Base-by-base conservation (phyloP, 2,113 vertebrate genomes). In the Paralichthys olivaceus region DNA sequence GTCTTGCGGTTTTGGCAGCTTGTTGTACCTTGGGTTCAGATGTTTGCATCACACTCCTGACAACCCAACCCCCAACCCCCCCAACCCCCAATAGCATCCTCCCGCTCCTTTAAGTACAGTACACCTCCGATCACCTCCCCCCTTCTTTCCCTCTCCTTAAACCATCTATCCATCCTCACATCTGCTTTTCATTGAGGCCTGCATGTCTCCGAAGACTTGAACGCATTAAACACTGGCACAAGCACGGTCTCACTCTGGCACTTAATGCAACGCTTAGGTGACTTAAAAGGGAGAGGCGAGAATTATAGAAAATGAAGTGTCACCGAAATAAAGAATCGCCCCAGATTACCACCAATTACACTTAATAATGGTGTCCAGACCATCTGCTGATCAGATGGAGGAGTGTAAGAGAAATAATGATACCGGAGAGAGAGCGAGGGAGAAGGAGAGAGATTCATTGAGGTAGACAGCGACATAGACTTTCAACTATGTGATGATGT, bases 251-350 rank as follows among this genome's bases (percentile, higher is more conserved):
- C 88, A 15, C 91, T 87, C 89, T 94, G 93, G 94, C 93, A 95
- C 92, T 91, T 93, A 96, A 95, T 90, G 86, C 93, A 85, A 61
- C 80, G 79, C 92, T 96, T 95, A 95, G 95, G 96, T 95, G 95
- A 95, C 95, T 95, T 95, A 92, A 96, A 92, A 95, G 94, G 93
- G 90, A 92, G 91, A 93, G 88, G 91, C 89, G 93, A 94, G 96
- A 97, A 96, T 96, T 96, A 93, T 92, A 95, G 94, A 96, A 95
- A 96, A 96, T 93, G 90, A 96, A 95, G 95, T 96, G 96, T 97
- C 94, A 92, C 94, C 90, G 90, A 94, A 94, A 95, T 92, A 94
- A 94, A 95, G 92, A 94, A 94, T 92, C 87, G 85, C 92, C 87
- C 79, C 72, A 92, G 89, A 95, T 95, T 94, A 94, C 93, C 90